These are phyloP conservation scores for Nomada fabriciana DNA, from an alignment of 2,888 invertebrate genomes.

Conservation along the genomic window DNA sequence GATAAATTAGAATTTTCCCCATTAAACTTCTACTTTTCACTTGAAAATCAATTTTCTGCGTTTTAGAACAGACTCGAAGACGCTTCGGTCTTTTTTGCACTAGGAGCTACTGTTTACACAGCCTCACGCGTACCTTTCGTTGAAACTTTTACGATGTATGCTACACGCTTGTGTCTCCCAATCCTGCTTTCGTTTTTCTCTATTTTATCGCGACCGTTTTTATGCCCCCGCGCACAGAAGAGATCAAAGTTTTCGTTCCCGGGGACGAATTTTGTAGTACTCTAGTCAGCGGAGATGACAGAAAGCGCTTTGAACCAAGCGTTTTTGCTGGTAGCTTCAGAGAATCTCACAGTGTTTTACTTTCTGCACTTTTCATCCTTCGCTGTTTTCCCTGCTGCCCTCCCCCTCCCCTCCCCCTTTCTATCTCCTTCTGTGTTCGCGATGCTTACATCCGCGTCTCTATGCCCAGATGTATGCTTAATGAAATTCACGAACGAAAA, in stretches of 20 bases:
- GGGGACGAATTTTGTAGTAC: slow-evolving; percentile 53
- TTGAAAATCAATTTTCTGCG: too few relatives aligned
- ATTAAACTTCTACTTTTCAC: too few relatives aligned
- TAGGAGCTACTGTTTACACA: slow-evolving; percentile 32
- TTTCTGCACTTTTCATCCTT: slow-evolving; percentile 41
- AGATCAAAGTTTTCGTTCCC: slow-evolving; percentile 63
- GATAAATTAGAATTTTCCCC: background rate
- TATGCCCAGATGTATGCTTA: background rate
- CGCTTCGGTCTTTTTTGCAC: slow-evolving; percentile 1
- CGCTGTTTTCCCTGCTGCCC: slow-evolving; percentile 18
- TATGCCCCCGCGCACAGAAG: slow-evolving; percentile 40
- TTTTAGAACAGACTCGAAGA: background rate
- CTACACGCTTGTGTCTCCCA: slow-evolving; percentile 38
- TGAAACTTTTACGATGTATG: slow-evolving; percentile 58
- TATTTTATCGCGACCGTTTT: slow-evolving; percentile 62
- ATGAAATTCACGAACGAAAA: slow-evolving; percentile 14
- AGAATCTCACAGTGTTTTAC: slow-evolving; percentile 44
- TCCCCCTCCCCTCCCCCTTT: background rate
- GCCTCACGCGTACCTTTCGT: slow-evolving; percentile 33
- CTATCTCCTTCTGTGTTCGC: background rate
- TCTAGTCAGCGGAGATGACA: slow-evolving; percentile 49
- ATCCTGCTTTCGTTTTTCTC: background rate
- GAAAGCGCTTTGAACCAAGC: slow-evolving; percentile 46
- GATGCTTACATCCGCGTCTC: background rate
- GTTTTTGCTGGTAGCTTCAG: slow-evolving; percentile 40